Percentiles rank a stretch among this genome's conserved stretches.
Evolutionary conservation across 1,140 invertebrate genomes (phyloP).

Genomic region (Trypoxylus dichotomus): DNA sequence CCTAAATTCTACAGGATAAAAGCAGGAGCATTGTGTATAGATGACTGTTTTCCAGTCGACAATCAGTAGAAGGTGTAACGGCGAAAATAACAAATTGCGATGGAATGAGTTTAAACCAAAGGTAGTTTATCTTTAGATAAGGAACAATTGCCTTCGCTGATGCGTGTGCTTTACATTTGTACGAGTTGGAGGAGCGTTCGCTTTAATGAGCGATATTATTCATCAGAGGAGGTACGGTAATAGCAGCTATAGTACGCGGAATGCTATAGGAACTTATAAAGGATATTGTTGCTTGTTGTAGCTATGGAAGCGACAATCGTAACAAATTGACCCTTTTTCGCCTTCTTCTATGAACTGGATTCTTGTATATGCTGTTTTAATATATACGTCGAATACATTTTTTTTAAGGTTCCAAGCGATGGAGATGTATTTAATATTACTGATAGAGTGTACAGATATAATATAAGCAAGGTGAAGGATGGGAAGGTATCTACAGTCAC

Average conservation of each 20-base stretch:
- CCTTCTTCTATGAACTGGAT: too few species aligned
- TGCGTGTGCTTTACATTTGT: too few species aligned
- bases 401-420: too few species aligned
- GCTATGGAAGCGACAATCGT: too few species aligned
- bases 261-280: not conserved
- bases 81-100: not conserved
- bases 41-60: not conserved
- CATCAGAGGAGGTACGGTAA: not conserved
- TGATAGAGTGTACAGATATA: too few species aligned
- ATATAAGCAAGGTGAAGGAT: too few species aligned
- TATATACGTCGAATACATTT: too few species aligned
- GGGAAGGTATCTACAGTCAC: too few species aligned
- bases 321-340: too few species aligned
- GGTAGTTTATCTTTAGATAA: not conserved
- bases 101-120: not conserved
- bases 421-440: too few species aligned
- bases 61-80: not conserved
- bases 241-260: not conserved
- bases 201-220: not conserved
- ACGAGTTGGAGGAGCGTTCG: not conserved
- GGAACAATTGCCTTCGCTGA: not conserved
- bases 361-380: too few species aligned
- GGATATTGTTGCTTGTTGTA: too few species aligned
- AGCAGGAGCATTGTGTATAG: not conserved
- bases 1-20: not conserved